These are phyloP conservation scores for Agriotes lineatus DNA, from an alignment of 2,888 invertebrate genomes.

Conservation along the genomic window DNA sequence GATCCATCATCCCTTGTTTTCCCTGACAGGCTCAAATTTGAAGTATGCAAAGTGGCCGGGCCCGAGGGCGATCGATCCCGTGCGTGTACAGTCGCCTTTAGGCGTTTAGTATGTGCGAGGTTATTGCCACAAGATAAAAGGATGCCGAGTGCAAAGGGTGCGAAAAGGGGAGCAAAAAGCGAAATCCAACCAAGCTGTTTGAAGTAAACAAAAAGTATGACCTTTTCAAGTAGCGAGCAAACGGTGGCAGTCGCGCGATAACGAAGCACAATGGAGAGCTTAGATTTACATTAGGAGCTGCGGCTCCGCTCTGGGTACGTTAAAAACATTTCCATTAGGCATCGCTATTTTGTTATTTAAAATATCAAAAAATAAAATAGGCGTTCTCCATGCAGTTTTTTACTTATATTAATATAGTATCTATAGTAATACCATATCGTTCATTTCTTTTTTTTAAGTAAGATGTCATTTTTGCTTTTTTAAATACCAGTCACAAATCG, in stretches of 20 bases:
- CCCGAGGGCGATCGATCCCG: neutral
- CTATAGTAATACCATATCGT: too few species aligned
- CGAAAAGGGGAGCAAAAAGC: neutral
- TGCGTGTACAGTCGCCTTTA: constrained; percentile 23
- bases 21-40: constrained; percentile 2
- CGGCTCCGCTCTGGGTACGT: neutral
- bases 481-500: too few species aligned
- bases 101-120: neutral
- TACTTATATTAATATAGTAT: too few species aligned
- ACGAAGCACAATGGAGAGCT: constrained; percentile 5
- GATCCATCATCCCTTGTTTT: constrained; percentile 26
- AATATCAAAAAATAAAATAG: too few species aligned
- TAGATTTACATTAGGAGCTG: constrained; percentile 5
- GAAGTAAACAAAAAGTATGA: constrained; percentile 11
- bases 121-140: constrained; percentile 1
- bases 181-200: constrained; percentile 44
- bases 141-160: neutral
- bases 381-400: too few species aligned
- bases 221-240: constrained; percentile 11
- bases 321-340: too few species aligned
- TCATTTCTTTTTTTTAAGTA: too few species aligned
- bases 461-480: too few species aligned
- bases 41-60: constrained; percentile 14
- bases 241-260: constrained; percentile 9
- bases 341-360: too few species aligned